Conservation (phyloP, 2,888 invertebrate species). For the Athetis lepigone region DNA sequence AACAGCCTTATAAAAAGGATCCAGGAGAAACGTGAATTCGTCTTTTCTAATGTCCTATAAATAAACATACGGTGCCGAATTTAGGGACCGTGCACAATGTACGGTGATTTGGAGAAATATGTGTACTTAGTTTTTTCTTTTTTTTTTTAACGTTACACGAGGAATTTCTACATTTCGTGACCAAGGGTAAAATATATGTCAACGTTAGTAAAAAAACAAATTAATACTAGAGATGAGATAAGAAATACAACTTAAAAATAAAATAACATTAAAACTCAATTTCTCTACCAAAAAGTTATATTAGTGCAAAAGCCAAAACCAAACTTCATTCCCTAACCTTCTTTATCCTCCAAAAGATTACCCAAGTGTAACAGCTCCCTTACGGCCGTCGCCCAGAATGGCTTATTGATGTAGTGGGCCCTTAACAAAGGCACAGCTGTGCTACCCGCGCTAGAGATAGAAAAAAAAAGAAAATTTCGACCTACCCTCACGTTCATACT, state of each 20-base stretch:
- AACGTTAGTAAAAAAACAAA: too few species aligned
- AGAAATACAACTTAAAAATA: too few species aligned
- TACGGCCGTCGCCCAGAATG: constrained; percentile 77
- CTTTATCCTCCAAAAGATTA: neutral
- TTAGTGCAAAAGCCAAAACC: too few species aligned
- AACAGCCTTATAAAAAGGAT: constrained; percentile 71
- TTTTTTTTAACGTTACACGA: neutral
- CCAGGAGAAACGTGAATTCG: constrained; percentile 74
- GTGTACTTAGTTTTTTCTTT: neutral
- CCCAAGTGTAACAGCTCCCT: constrained; percentile 64
- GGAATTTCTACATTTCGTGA: too few species aligned
- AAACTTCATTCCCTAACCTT: neutral
- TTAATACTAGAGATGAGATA: too few species aligned
- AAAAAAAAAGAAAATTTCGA: constrained; percentile 69
- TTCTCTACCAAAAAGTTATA: too few species aligned
- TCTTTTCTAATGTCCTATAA: constrained; percentile 86
- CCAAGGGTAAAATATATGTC: too few species aligned
- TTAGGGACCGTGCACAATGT: constrained; percentile 65
- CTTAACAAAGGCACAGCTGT: constrained; percentile 81
- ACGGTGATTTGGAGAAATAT: constrained; percentile 19
- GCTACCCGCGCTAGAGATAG: constrained; percentile 65
- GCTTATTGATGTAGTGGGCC: constrained; percentile 85
- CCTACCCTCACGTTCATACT: constrained; percentile 61
- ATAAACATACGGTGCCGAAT: constrained; percentile 78
- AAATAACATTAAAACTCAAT: too few species aligned